Percentiles rank a stretch among this genome's conserved stretches.
These are phyloP conservation scores for Eremobia ochroleuca DNA, from an alignment of 2,888 invertebrate genomes.

Conservation along the genomic window DNA sequence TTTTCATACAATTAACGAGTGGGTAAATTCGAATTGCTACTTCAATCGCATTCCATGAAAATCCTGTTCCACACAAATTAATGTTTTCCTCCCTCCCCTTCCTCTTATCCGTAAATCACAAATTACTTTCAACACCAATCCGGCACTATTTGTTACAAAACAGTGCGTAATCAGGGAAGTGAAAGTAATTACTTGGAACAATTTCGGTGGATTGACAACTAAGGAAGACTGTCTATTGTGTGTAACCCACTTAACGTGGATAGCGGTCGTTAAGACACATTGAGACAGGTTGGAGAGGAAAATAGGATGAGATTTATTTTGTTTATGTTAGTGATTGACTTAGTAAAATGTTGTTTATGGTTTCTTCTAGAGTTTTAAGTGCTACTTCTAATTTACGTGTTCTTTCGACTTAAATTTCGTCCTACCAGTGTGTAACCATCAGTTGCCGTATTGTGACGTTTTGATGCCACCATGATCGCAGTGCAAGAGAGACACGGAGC, in stretches of 20 bases:
- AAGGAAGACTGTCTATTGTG: constrained; percentile 56
- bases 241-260: constrained; percentile 43
- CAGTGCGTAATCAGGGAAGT: constrained; percentile 55
- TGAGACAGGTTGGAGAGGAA: constrained; percentile 19
- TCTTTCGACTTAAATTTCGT: not conserved
- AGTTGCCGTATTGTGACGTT: not conserved
- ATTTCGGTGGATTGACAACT: constrained; percentile 58
- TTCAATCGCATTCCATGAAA: not conserved
- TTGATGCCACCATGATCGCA: not conserved
- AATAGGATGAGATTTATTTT: constrained; percentile 33
- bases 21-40: not conserved
- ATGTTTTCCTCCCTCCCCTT: not conserved
- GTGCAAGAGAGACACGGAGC: not conserved
- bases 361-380: not conserved
- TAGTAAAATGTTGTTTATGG: constrained; percentile 11
- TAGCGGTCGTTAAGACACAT: constrained; percentile 36
- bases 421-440: not conserved
- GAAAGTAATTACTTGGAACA: constrained; percentile 60
- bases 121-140: constrained; percentile 55
- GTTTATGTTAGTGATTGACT: constrained; percentile 35
- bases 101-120: constrained; percentile 35
- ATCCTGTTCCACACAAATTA: not conserved
- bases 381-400: not conserved
- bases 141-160: constrained; percentile 47
- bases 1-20: not conserved